Conservation (phyloP, 2,113 vertebrate species). For the Vidua macroura region DNA sequence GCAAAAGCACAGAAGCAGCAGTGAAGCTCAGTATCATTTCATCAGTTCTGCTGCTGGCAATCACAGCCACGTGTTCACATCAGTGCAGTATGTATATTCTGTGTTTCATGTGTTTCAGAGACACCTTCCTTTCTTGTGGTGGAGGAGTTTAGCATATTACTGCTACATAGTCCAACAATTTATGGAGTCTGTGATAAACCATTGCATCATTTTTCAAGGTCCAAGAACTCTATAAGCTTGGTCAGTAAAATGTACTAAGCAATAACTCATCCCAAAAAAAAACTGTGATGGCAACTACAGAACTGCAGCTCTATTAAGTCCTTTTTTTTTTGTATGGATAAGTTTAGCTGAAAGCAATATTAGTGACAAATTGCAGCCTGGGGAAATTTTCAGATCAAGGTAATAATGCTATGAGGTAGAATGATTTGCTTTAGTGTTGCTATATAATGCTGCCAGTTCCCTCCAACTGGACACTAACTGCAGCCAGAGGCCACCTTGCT, state of each 20-base stretch:
- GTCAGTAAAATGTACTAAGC: slow-evolving; percentile 57
- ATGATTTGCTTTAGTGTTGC: slow-evolving; percentile 54
- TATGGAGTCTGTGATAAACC: slow-evolving; percentile 33
- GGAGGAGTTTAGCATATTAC: background rate
- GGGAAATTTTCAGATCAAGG: slow-evolving; percentile 67
- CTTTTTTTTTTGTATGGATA: background rate
- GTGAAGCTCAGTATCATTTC: background rate
- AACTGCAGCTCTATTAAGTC: slow-evolving; percentile 58
- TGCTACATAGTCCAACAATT: background rate
- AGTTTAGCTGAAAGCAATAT: slow-evolving; percentile 58
- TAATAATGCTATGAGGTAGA: slow-evolving; percentile 50
- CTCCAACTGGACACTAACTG: slow-evolving; percentile 57
- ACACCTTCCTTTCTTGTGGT: background rate
- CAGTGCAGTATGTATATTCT: background rate
- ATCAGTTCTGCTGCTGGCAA: background rate
- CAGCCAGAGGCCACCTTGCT: slow-evolving; percentile 54
- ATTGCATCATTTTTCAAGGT: slow-evolving; percentile 57
- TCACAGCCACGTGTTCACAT: background rate
- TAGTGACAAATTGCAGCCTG: slow-evolving; percentile 52
- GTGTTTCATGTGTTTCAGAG: background rate
- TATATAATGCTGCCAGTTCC: slow-evolving; percentile 29
- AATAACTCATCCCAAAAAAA: slow-evolving; percentile 46
- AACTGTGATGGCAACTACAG: slow-evolving; percentile 22
- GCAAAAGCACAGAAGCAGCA: slow-evolving; percentile 12
- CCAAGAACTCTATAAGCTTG: slow-evolving; percentile 45